phyloP scores from a whole-genome alignment of 2,888 invertebrate genomes.

The Auanema sp. region DNA sequence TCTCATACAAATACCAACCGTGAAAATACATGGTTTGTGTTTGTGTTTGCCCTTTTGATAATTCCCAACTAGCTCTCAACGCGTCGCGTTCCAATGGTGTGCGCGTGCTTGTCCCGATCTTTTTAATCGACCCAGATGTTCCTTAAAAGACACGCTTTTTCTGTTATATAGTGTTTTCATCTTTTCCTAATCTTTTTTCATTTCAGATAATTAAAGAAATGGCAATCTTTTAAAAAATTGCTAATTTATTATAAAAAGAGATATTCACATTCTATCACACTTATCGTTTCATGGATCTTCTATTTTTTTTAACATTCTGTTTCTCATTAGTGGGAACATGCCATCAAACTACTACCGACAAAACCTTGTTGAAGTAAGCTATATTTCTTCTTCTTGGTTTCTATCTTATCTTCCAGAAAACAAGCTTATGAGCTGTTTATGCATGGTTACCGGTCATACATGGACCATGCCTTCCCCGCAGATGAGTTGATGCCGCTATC shows the following conservation, averaged over 20 bases:
- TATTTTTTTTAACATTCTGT: background rate
- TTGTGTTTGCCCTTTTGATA: background rate
- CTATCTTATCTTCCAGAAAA: slow-evolving; percentile 27
- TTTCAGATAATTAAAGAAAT: too few species aligned
- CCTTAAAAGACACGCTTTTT: too few species aligned
- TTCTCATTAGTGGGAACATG: slow-evolving; percentile 9
- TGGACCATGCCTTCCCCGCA: slow-evolving; percentile 92
- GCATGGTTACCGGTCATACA: slow-evolving; percentile 91
- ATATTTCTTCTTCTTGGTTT: background rate
- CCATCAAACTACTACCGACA: slow-evolving; percentile 4
- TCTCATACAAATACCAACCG: too few species aligned
- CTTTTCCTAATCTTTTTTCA: too few species aligned
- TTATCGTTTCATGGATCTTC: background rate
- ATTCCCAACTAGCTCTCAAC: slow-evolving; percentile 1
- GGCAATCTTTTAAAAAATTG: too few species aligned
- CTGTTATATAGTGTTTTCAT: too few species aligned
- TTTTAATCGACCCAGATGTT: too few species aligned
- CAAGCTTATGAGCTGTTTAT: slow-evolving; percentile 91
- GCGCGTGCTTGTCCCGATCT: background rate
- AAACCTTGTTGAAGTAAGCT: slow-evolving; percentile 19
- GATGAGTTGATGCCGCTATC: slow-evolving; percentile 97
- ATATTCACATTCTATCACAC: too few species aligned
- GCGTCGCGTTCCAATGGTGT: background rate
- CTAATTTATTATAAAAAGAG: too few species aligned
- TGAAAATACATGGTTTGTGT: too few species aligned